These are phyloP conservation scores for Ambastaia sidthimunki DNA, from an alignment of 2,797 vertebrate species.

Conservation along the genomic window DNA sequence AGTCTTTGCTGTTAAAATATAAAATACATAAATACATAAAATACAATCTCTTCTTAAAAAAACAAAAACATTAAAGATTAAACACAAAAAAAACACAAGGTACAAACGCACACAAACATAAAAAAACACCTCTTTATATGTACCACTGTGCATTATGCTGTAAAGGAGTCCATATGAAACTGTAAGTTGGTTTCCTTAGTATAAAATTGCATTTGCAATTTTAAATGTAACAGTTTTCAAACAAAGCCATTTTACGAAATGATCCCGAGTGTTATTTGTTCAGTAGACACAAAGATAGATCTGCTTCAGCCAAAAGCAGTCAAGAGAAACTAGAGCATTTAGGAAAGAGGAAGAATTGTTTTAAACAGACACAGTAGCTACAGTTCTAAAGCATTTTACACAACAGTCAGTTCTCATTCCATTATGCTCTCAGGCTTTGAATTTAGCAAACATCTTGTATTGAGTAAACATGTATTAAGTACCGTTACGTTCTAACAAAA, in stretches of 20 bases:
- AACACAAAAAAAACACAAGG: slow-evolving; percentile 18
- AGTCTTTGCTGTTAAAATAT: slow-evolving; percentile 45
- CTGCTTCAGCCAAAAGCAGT: slow-evolving; percentile 4
- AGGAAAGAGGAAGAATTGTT: slow-evolving; percentile 38
- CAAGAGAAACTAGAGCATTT: slow-evolving; percentile 2
- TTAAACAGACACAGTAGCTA: slow-evolving; percentile 36
- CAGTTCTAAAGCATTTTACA: slow-evolving; percentile 22
- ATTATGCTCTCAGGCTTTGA: slow-evolving; percentile 7
- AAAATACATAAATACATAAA: slow-evolving; percentile 37
- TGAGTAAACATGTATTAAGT: slow-evolving; percentile 13
- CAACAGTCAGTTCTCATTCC: slow-evolving; percentile 15
- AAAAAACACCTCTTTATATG: not conserved
- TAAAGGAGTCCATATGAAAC: slow-evolving; percentile 10
- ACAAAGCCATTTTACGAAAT: slow-evolving; percentile 6
- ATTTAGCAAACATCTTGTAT: slow-evolving; percentile 16
- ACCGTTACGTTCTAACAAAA: slow-evolving; percentile 16
- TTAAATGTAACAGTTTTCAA: slow-evolving; percentile 27
- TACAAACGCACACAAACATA: not conserved
- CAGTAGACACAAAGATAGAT: slow-evolving; percentile 18
- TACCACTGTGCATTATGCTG: not conserved
- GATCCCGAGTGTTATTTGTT: not conserved
- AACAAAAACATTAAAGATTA: not conserved
- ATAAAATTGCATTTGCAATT: slow-evolving; percentile 35
- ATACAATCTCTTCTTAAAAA: slow-evolving; percentile 22
- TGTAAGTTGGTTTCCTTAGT: not conserved